Evolutionary conservation across 2,888 invertebrate genomes (phyloP), one percentile per base, ranked within the genome.

Genomic region (Dimorphilus gyrociliatus): DNA sequence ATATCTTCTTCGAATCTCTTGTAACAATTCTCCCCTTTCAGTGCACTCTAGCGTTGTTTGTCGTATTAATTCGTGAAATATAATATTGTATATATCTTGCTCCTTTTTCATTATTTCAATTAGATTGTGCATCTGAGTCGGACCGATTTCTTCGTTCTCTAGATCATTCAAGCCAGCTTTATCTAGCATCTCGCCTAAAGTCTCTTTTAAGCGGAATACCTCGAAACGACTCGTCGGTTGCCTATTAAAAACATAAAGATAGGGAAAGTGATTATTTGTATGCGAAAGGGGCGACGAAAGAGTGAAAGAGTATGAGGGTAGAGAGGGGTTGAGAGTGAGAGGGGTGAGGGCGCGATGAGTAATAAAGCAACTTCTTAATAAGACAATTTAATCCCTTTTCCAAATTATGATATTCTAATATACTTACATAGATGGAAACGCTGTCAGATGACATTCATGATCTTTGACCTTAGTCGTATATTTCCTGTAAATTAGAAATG

Each of bases 371-470:
- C n/a, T n/a, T n/a, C n/a, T n/a, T n/a, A n/a, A n/a, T n/a, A n/a
- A n/a, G n/a, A n/a, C n/a, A n/a, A n/a, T n/a, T n/a, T n/a, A 10
- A 8, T 21, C n/a, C 21, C n/a, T 21, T 21, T 21, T 10, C n/a
- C 21, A 21, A 21, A 10, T n/a, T 21, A 21, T 10, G n/a, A 10
- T 10, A 2, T 13, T 3, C n/a, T 2, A 10, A 16, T 6, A n/a
- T 33, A 51, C 60, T 59, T 47, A 58, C 60, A 61, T 46, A 8
- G 61, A 61, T n/a, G 61, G 61, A 36, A 61, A 61, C 17, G 52
- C 39, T 10, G 56, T 50, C 17, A 58, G 34, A 45, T 61, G 61
- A 31, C 52, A 53, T 23, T 51, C 53, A 44, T 61, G 61, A 30
- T 61, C 60, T 16, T 50, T 46, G 2, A 55, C 46, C 25, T 55